Base-by-base conservation (phyloP, 2,113 vertebrate genomes). In the Cinclus mexicanus region DNA sequence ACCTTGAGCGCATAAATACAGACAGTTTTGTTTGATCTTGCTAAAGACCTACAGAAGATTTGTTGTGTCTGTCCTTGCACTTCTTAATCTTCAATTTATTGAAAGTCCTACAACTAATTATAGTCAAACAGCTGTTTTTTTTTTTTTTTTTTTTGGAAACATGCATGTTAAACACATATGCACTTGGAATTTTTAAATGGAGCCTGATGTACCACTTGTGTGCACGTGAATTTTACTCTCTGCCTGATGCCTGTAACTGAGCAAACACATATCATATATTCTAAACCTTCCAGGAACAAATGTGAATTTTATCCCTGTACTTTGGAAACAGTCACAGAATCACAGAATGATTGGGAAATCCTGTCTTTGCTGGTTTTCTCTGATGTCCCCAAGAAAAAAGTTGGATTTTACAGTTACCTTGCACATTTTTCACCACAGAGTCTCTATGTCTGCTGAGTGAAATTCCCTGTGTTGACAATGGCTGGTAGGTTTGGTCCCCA, bases 391-490 rank as follows among this genome's bases (percentile, higher is more conserved):
- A 76, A 33, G 9, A 87, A 21, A 8, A 78, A 68, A 78, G 21
- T 12, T 74, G 31, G 26, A 6, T 77, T 80, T 93, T 84, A 37
- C 49, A 24, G 17, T 68, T 59, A 49, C 12, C 4, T 78, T 0
- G 1, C 31, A 14, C 24, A 5, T 74, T 74, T 87, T 69, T 93
- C 33, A 63, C 9, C 33, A 11, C 19, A 44, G 1, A 2, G 14
- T 60, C 6, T 63, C 52, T 72, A 6, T 23, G 39, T 59, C 31
- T 83, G 33, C 24, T 33, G 15, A 63, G 8, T 84, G 22, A 61
- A 71, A 50, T 55, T 78, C 1, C 2, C 5, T 31, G 0, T 15
- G 1, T 24, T 37, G 53, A 3, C 10, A 22, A 1, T 18, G 19
- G 46, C 35, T 78, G 42, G 28, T 35, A 29, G 74, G 25, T 47